phyloP scores from a whole-genome alignment of 2,797 vertebrate species.

The Schizothorax lantsangensis region DNA sequence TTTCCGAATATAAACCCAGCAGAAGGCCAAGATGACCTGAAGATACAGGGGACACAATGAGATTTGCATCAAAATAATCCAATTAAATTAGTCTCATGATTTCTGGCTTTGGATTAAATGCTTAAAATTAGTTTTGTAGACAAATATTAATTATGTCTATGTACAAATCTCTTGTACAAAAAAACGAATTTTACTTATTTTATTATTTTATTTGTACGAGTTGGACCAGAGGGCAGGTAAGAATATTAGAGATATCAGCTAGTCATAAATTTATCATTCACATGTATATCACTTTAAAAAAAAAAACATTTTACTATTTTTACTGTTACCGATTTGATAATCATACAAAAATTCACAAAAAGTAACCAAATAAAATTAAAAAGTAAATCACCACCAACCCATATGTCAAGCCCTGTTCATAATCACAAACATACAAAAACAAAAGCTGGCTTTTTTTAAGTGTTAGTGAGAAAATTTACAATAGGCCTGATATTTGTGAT shows the following conservation, averaged over 20 bases:
- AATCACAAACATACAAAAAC: background rate
- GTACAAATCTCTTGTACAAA: background rate
- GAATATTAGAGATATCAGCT: background rate
- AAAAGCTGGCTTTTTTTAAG: background rate
- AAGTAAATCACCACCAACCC: background rate
- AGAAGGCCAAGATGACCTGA: slow-evolving; percentile 92
- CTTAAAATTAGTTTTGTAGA: background rate
- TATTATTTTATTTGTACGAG: background rate
- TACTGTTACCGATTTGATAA: background rate
- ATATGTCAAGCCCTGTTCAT: background rate
- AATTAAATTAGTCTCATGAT: background rate
- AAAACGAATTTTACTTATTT: background rate
- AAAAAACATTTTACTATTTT: background rate
- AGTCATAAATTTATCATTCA: background rate
- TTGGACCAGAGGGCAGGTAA: background rate
- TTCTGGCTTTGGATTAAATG: background rate
- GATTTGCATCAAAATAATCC: background rate
- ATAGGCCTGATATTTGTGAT: background rate
- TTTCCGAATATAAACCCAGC: slow-evolving; percentile 96
- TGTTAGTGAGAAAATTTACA: background rate
- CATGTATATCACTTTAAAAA: background rate
- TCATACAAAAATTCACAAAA: background rate
- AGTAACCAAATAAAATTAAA: background rate
- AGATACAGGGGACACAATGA: slow-evolving; percentile 42
- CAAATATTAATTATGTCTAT: background rate